Percentiles rank a stretch among this genome's conserved stretches.
phyloP scores from a whole-genome alignment of 2,797 vertebrate species.

The Myotis vivesi region DNA sequence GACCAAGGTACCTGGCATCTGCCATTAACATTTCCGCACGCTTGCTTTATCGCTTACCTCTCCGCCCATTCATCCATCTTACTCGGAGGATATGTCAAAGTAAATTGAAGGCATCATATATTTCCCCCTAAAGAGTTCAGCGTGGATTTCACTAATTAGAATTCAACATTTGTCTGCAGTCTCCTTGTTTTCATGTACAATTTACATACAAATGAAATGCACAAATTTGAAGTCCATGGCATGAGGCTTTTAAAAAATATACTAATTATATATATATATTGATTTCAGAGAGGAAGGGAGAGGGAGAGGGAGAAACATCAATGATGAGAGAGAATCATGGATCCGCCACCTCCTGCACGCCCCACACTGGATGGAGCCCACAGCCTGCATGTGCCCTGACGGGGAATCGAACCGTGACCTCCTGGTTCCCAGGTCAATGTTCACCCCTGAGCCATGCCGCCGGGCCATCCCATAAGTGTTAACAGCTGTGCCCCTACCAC shows the following conservation, averaged over 20 bases:
- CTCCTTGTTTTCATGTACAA: not conserved
- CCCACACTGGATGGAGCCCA: too few species aligned
- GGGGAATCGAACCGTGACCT: too few species aligned
- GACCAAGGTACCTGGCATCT: not conserved
- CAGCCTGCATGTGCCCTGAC: too few species aligned
- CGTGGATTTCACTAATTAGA: not conserved
- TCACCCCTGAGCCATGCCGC: too few species aligned
- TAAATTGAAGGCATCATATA: conserved; percentile 2
- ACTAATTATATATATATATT: too few species aligned
- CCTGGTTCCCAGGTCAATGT: too few species aligned
- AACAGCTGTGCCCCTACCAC: not conserved
- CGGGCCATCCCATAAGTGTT: not conserved
- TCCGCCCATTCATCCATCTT: not conserved
- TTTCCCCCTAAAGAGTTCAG: not conserved
- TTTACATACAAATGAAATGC: not conserved
- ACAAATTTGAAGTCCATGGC: not conserved
- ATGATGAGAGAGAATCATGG: too few species aligned
- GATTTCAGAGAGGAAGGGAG: too few species aligned
- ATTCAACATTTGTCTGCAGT: not conserved
- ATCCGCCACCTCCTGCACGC: too few species aligned
- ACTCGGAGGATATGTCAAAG: not conserved
- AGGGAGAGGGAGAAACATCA: too few species aligned
- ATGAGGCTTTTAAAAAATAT: too few species aligned
- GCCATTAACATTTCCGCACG: not conserved
- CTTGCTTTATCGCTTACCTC: not conserved